Evolutionary conservation across 2,113 vertebrate species (phyloP), one percentile per base, ranked within the genome.

Genomic region (Lampris megalopsis): DNA sequence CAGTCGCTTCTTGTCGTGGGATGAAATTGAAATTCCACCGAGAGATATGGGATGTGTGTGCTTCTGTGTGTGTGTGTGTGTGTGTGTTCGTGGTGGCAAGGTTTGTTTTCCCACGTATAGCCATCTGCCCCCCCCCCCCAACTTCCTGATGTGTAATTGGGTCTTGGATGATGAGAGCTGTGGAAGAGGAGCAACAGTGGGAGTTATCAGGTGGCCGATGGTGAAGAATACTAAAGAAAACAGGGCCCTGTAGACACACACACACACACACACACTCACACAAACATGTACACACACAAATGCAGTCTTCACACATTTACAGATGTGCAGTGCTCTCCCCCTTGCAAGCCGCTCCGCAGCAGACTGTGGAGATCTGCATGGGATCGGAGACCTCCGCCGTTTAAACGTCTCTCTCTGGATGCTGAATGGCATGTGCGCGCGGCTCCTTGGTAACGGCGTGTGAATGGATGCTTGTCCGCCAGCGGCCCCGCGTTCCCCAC

Each of bases 1-100:
- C 1, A 40, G 80, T 73, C 78, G 83, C 58, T 68, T 85, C 52
- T 77, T 85, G 74, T 76, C 82, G 58, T 81, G 82, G 75, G 80
- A 88, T 87, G 81, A 80, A 91, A 88, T 87, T 70, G 73, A 88
- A 88, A 83, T 77, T 71, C 77, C 36, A 10, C 80, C 53, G 83
- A 6, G 37, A 63, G 71, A 71, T 66, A 58, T 37, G 9, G 53
- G 37, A 5, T 24, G 24, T 24, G 24, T 24, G 24, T 24, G 24
- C 24, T 24, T 24, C 24, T 24, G 24, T 24, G 24, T 24, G 24
- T 24, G 24, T 24, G 42, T 9, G 8, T 9, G 40, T 11, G 8
- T 11, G 52, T 43, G 40, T 47, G 67, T n/a, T n/a, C 8, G 6
- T 48, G 56, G 10, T 9, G 9, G 24, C 24, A 24, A 57, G 11